Conservation (phyloP, 1,140 invertebrate genomes). For the Alviniconcha marisindica region DNA sequence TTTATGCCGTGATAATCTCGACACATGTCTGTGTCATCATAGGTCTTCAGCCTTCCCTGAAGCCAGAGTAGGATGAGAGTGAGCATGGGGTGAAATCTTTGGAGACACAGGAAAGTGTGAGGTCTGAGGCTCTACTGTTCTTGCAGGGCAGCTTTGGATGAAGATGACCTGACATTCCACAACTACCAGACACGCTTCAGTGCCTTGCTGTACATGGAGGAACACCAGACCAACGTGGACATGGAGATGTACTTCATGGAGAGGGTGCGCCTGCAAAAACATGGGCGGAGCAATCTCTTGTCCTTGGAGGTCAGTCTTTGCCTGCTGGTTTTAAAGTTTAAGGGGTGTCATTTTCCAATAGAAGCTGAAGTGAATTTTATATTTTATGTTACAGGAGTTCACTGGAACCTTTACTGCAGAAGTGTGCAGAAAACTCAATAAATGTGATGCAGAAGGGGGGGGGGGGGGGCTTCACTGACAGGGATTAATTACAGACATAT, state of each 20-base stretch:
- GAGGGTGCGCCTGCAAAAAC: constrained; percentile 76
- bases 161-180: constrained; percentile 41
- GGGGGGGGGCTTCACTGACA: no score
- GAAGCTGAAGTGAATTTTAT: no score
- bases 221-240: constrained; percentile 80
- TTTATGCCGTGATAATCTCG: no score
- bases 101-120: not conserved
- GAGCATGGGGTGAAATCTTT: not conserved
- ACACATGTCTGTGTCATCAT: not conserved
- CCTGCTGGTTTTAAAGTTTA: no score
- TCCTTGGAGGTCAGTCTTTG: constrained; percentile 55
- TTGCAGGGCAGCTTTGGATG: constrained; percentile 42
- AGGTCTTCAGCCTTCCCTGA: no score
- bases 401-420: no score
- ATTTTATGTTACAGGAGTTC: no score
- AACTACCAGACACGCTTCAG: constrained; percentile 80
- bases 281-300: constrained; percentile 46
- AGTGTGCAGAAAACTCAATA: no score
- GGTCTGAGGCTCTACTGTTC: not conserved
- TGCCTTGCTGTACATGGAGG: constrained; percentile 86
- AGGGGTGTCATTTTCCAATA: no score
- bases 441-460: no score
- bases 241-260: constrained; percentile 84
- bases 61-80: not conserved
- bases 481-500: no score